Base-by-base conservation (phyloP, 2,888 invertebrate species). In the Mythimna impura region DNA sequence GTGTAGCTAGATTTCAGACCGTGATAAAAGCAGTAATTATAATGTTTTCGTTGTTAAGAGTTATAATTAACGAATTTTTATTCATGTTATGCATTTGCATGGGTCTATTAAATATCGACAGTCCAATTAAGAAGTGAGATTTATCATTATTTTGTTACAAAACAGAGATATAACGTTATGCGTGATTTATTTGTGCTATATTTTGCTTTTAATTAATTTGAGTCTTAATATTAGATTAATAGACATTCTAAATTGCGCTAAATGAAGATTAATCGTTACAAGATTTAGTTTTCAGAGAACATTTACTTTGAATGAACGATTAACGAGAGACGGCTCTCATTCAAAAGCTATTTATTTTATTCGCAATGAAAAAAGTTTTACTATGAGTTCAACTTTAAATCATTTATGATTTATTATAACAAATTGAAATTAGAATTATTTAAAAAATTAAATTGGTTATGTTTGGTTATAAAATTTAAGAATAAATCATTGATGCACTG, bases 21-120 rank as follows among this genome's bases (percentile, higher is more conserved):
- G 12, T 62, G 81, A 81, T 80, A 54, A 60, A 64, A 14, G 47
- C 1, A 30, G 14, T 64, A 58, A 81, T 78, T 80, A 67, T 66
- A 52, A 12, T 52, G 25, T 57, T 40, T 61, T 50, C n/a, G 40
- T 54, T 58, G 30, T 61, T 64, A 36, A 34, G 12, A 54, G 7
- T 62, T 61, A n/a, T 71, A 65, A 74, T 67, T 40, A 54, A 30
- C 30, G n/a, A n/a, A 65, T 71, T 76, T 61, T 40, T 50, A 25
- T 80, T 69, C 62, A n/a, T 57, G 2, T 67, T 22, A 9, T 68
- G 25, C 34, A n/a, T 54, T 20, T 40, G 6, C 12, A 14, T 63
- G 12, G 7, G 5, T 55, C 12, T 30, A 14, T 61, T 47, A 50
- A 69, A 0, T 58, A 70, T 47, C 61, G 52, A n/a, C 47, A 57